Base-by-base conservation (phyloP, 2,797 vertebrate genomes). In the Paramormyrops hopkinsi region DNA sequence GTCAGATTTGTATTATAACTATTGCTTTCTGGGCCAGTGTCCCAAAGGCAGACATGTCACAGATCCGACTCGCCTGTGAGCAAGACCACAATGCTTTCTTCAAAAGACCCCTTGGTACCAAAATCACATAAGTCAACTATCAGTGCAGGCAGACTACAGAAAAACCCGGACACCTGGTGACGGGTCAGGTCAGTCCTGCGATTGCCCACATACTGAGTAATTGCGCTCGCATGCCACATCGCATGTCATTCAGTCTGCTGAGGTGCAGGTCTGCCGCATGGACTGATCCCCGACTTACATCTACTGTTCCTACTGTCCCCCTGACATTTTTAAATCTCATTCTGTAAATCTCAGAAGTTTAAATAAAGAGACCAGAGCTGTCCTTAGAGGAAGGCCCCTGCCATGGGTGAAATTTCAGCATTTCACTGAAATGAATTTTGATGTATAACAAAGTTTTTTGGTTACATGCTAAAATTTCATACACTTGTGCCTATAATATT, bases 401-500 rank as follows among this genome's bases (percentile, higher is more conserved):
- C 14, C 25, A 17, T 48, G 25, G 14, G 41, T 50, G 11, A 69
- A 53, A 89, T 37, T 86, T 53, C 12, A 33, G 12, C 53, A 41
- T 87, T 87, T 56, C 33, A 37, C 33, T 59, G 22, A 87, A 56
- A 54, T 33, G 22, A 19, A 54, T 86, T 86, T 86, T 56, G 51
- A 86, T 56, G 50, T 29, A 29, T 86, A 86, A 56, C 22, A 51
- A 54, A 37, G 17, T 19, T 59, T 54, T 86, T 84, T 84, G 44
- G n/a, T 84, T 29, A 48, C 19, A 14, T 44, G 59, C 62, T 53
- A 25, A 29, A 89, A 17, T 48, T 89, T 62, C 76, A 62, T 56
- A 82, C 33, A 56, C 50, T 83, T 83, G 48, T 56, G 73, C 79
- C 69, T 83, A 53, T 88, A 22, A 44, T 54, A 88, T 82, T 83